Percentiles rank a stretch among this genome's conserved stretches.
phyloP scores from a whole-genome alignment of 2,797 vertebrate genomes.

The Leptoclinus maculatus region DNA sequence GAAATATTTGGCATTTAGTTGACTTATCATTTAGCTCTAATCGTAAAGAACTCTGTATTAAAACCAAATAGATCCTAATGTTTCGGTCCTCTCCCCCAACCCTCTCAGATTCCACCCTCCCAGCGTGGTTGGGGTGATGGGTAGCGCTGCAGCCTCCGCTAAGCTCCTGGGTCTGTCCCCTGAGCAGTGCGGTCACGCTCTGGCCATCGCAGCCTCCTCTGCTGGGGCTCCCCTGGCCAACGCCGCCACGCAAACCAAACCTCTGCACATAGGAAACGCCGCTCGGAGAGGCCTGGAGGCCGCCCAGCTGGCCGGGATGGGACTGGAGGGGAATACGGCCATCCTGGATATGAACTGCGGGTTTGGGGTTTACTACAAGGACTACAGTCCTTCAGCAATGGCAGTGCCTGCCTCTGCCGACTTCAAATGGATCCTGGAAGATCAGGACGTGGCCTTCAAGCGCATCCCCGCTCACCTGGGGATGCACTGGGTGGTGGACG shows the following conservation, averaged over 20 bases:
- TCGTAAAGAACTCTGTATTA: background rate
- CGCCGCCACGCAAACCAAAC: conserved; percentile 94
- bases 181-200: conserved; percentile 84
- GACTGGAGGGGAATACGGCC: conserved; percentile 89
- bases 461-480: conserved; percentile 92
- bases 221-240: conserved; percentile 94
- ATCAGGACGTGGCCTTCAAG: conserved; percentile 93
- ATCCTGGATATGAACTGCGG: conserved; percentile 88
- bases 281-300: conserved; percentile 91
- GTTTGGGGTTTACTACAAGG: conserved; percentile 91
- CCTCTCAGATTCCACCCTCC: conserved; percentile 93
- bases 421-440: conserved; percentile 89
- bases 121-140: conserved; percentile 92
- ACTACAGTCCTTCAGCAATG: conserved; percentile 86
- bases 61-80: background rate
- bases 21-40: background rate
- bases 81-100: background rate
- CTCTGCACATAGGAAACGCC: conserved; percentile 92
- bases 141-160: conserved; percentile 91
- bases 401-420: conserved; percentile 66
- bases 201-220: conserved; percentile 93
- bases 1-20: background rate
- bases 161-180: conserved; percentile 88
- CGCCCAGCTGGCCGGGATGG: conserved; percentile 86
- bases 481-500: conserved; percentile 94